Conservation (phyloP, 2,797 vertebrate species). For the Adrianichthys oophorus region DNA sequence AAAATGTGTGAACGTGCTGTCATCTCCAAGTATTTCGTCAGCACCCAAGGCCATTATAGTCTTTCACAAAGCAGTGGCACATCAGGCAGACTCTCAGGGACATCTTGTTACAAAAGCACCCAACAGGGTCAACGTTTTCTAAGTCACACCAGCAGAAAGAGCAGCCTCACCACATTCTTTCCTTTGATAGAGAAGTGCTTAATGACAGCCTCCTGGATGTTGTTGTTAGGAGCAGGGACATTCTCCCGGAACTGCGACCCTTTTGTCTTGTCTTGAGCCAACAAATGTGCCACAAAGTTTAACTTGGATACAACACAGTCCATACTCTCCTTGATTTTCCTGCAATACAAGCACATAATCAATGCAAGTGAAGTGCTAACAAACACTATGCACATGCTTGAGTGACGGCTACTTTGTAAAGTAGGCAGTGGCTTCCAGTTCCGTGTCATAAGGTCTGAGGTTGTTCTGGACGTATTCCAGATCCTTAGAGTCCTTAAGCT, state of each 20-base stretch:
- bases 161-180: constrained; percentile 66
- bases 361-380: neutral
- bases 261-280: constrained; percentile 74
- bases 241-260: constrained; percentile 1
- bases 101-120: constrained; percentile 3
- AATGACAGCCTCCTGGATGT: constrained; percentile 79
- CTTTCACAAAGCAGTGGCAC: constrained; percentile 12
- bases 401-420: constrained; percentile 84
- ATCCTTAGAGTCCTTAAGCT: constrained; percentile 81
- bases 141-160: constrained; percentile 11
- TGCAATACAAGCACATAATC: constrained; percentile 39
- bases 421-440: constrained; percentile 86
- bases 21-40: constrained; percentile 26
- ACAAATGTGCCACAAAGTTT: constrained; percentile 84
- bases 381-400: neutral
- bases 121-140: constrained; percentile 1
- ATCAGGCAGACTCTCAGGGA: neutral
- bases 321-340: constrained; percentile 90
- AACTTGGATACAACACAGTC: constrained; percentile 84
- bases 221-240: constrained; percentile 50
- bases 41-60: constrained; percentile 1
- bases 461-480: constrained; percentile 86
- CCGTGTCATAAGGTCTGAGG: constrained; percentile 84
- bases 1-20: constrained; percentile 19
- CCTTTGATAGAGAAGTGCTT: constrained; percentile 53